Conservation (phyloP, 2,888 invertebrate genomes). For the Sarcophaga subvicina region DNA sequence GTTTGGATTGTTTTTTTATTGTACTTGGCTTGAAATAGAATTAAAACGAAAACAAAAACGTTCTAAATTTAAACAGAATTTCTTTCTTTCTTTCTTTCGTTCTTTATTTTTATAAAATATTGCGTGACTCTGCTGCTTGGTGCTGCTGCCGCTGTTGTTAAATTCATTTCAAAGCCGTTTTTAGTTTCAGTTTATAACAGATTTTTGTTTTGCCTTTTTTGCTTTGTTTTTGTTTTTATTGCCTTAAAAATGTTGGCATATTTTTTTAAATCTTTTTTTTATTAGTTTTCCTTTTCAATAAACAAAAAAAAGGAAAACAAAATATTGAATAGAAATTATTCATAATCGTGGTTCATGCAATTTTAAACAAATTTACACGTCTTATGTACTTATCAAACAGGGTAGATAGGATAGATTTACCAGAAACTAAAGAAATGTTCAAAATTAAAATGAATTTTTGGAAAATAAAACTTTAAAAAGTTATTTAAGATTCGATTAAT, state of each 20-base stretch:
- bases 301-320: slow-evolving; percentile 2
- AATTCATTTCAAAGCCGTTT: slow-evolving; percentile 53
- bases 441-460: no score
- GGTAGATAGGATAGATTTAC: background rate
- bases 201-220: slow-evolving; percentile 25
- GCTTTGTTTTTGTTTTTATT: slow-evolving; percentile 44
- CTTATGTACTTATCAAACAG: background rate
- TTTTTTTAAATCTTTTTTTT: slow-evolving; percentile 47
- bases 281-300: slow-evolving; percentile 27
- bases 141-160: slow-evolving; percentile 26
- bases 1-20: background rate
- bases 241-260: slow-evolving; percentile 35
- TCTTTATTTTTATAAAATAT: slow-evolving; percentile 48
- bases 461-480: no score
- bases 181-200: slow-evolving; percentile 51
- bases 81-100: background rate
- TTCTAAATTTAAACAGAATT: background rate
- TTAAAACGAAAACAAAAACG: slow-evolving; percentile 11
- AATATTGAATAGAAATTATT: slow-evolving; percentile 11
- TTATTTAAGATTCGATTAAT: no score
- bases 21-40: slow-evolving; percentile 43
- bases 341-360: background rate
- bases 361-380: slow-evolving; percentile 44
- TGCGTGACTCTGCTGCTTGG: slow-evolving; percentile 59
- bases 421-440: no score